Conservation (phyloP, 2,797 vertebrate genomes). For the Lepidocolaptes lacrymiger region DNA sequence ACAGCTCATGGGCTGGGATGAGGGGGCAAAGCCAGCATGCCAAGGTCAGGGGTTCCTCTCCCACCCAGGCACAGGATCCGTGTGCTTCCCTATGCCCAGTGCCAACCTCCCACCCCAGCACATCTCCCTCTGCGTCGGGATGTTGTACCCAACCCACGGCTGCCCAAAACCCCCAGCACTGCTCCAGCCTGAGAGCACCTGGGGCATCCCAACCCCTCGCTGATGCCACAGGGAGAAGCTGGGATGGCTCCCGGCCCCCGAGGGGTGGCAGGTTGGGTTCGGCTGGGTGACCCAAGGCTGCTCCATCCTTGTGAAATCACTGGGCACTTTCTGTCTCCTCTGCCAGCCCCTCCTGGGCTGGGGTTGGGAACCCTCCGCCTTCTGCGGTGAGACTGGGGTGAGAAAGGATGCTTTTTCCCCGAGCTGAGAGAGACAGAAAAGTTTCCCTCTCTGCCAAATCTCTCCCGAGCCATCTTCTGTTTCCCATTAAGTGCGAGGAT, state of each 20-base stretch:
- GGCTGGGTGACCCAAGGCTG: background rate
- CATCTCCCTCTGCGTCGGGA: fast-evolving
- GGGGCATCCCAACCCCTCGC: background rate
- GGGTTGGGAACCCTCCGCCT: background rate
- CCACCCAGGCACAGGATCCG: background rate
- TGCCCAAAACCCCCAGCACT: fast-evolving
- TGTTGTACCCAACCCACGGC: fast-evolving
- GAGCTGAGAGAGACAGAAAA: conserved; percentile 49
- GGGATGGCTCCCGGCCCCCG: background rate
- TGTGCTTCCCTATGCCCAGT: fast-evolving
- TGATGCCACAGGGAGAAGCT: background rate
- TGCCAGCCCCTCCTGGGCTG: background rate
- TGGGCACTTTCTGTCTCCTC: background rate
- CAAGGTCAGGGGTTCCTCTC: background rate
- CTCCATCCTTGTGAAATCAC: background rate
- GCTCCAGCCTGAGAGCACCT: background rate
- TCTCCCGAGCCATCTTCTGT: conserved; percentile 55
- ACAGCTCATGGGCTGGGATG: fast-evolving
- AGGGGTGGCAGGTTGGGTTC: background rate
- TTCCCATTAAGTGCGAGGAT: conserved; percentile 27
- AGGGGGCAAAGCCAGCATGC: fast-evolving
- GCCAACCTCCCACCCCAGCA: background rate
- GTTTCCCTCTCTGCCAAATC: conserved; percentile 18
- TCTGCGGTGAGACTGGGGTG: background rate
- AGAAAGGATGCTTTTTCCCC: conserved; percentile 38